Evolutionary conservation across 2,113 vertebrate genomes (phyloP), one percentile per base, ranked within the genome.

Genomic region (Catharus bicknelli): DNA sequence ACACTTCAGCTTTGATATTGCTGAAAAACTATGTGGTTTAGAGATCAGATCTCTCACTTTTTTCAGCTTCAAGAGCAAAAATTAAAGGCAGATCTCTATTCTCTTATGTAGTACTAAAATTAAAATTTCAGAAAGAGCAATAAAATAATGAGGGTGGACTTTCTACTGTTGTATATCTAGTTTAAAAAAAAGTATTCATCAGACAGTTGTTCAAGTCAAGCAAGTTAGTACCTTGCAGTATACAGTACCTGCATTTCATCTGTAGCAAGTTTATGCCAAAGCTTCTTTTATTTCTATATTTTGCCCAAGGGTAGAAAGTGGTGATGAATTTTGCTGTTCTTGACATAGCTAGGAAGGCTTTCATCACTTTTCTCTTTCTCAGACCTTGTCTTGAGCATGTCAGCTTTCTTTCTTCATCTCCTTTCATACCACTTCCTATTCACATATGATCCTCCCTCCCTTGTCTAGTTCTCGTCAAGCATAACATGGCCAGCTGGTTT

Each of bases 381-480:
- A 87, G 76, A 95, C 82, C 75, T 95, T 88, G 68, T 94, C 81
- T 93, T 97, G 61, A 95, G 47, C 43, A 43, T 86, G 50, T 95
- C 92, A 96, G 94, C 76, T 86, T 79, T 10, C 57, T 96, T 96
- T 91, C 76, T 94, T 95, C 87, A 54, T 45, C 59, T 88, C 79
- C 73, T 92, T 91, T 95, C 83, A 55, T 92, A 93, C 75, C 38
- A 93, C 88, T 95, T 97, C 83, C 83, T 95, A 95, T 97, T 96
- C 94, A 96, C 70, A 74, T 64, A 80, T 86, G 94, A 92, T 88
- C 93, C 91, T 97, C 95, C 93, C 95, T 96, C 95, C 53, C 92
- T 96, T 96, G 95, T 97, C 95, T 96, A 89, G 89, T 95, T 97
- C 94, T 97, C 66, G 86, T 95, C 96, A 97, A 96, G 96, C 95